These are phyloP conservation scores for Borostomias antarcticus DNA, from an alignment of 2,797 vertebrate species.

Conservation along the genomic window DNA sequence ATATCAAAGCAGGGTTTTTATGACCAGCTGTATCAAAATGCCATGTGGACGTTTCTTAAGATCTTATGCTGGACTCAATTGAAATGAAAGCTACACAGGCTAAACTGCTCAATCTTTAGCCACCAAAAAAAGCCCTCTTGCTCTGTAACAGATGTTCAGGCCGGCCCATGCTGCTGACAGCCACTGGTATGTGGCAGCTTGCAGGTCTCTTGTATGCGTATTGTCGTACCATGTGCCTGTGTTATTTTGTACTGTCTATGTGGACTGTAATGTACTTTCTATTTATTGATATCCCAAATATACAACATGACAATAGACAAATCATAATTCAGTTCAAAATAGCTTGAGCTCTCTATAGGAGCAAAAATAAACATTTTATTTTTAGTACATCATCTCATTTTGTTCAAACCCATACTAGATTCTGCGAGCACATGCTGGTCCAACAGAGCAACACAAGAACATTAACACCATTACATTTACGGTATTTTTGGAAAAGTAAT, in stretches of 20 bases:
- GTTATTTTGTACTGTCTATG: not conserved
- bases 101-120: slow-evolving; percentile 11
- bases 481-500: too few relatives aligned
- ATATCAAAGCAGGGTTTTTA: slow-evolving; percentile 21
- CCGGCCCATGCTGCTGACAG: slow-evolving; percentile 3
- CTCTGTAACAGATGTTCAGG: slow-evolving; percentile 21
- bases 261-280: not conserved
- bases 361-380: too few relatives aligned
- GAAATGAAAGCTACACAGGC: slow-evolving; percentile 22
- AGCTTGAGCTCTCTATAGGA: too few relatives aligned
- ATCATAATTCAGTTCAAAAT: too few relatives aligned
- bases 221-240: not conserved
- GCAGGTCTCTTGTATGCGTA: not conserved
- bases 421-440: too few relatives aligned
- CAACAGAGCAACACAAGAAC: too few relatives aligned
- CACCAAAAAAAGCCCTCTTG: not conserved
- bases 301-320: too few relatives aligned
- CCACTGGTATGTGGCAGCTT: not conserved
- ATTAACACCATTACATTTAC: too few relatives aligned
- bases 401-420: too few relatives aligned
- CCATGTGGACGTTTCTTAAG: not conserved
- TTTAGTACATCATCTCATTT: too few relatives aligned
- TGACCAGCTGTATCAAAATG: slow-evolving; percentile 19
- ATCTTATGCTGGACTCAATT: slow-evolving; percentile 14
- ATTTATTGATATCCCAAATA: too few relatives aligned